These are phyloP conservation scores for Patiria pectinifera DNA, from an alignment of 53 echinoderm and acorn worm genomes.

Conservation along the genomic window DNA sequence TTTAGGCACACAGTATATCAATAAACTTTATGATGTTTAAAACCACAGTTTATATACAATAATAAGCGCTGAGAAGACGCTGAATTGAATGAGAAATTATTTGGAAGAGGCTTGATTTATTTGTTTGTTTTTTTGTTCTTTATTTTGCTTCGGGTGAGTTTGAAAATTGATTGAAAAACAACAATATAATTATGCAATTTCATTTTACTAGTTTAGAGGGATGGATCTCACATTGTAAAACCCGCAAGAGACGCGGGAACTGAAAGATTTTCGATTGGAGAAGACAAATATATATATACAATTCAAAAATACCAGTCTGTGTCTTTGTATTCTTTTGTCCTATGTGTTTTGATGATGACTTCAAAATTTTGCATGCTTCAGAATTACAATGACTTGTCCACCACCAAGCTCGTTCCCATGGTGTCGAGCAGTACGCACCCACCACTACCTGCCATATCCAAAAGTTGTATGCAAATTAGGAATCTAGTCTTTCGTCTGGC, in stretches of 20 bases:
- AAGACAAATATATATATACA: slow-evolving; percentile 55
- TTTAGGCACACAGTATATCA: background rate
- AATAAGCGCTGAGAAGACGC: background rate
- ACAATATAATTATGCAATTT: slow-evolving; percentile 64
- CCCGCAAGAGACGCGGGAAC: slow-evolving; percentile 7
- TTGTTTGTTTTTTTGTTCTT: background rate
- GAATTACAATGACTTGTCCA: background rate
- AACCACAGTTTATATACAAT: background rate
- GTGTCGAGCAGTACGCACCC: too few relatives aligned
- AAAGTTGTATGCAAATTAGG: too few relatives aligned
- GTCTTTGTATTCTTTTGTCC: background rate
- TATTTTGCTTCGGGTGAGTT: slow-evolving; percentile 19
- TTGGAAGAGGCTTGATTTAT: background rate
- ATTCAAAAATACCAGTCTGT: background rate
- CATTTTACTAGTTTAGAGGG: slow-evolving; percentile 36
- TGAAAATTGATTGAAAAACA: slow-evolving; percentile 1
- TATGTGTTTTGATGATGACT: background rate
- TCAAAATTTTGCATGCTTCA: background rate
- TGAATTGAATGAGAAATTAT: background rate
- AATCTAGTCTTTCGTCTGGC: too few relatives aligned
- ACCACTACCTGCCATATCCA: too few relatives aligned
- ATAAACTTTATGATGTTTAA: background rate
- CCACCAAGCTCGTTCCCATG: too few relatives aligned
- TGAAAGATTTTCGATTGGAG: slow-evolving; percentile 40
- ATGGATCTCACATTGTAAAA: slow-evolving; percentile 1